A percentile compares a stretch with the other conserved stretches of the same genome.
phyloP scores from a whole-genome alignment of 2,888 invertebrate species.

The Drosophila limbata region DNA sequence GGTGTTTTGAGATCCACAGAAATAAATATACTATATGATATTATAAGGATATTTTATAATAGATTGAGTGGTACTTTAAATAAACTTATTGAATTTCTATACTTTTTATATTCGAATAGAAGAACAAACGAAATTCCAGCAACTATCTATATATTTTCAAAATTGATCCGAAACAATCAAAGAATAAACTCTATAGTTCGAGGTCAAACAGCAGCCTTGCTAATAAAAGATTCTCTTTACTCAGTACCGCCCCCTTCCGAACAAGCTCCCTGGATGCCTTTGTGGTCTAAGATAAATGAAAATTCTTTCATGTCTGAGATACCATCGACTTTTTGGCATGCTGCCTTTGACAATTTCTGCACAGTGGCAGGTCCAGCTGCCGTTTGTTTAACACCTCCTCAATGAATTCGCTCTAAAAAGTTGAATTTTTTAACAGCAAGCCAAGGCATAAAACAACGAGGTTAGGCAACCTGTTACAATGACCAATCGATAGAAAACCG shows the following conservation, averaged over 20 bases:
- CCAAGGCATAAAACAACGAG: constrained; percentile 12
- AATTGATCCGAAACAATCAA: neutral
- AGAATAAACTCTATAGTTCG: neutral
- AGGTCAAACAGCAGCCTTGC: constrained; percentile 28
- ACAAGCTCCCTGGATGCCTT: constrained; percentile 26
- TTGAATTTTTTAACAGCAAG: constrained; percentile 59
- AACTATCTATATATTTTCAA: neutral
- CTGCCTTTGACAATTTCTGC: constrained; percentile 51
- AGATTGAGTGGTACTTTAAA: too few relatives aligned
- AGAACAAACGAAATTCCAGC: neutral
- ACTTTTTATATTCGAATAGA: neutral
- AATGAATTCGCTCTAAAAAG: constrained; percentile 34
- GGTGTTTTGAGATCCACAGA: constrained; percentile 27
- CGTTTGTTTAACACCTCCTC: constrained; percentile 76
- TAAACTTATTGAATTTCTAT: neutral
- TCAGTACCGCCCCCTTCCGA: constrained; percentile 4
- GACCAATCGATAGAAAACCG: constrained; percentile 22
- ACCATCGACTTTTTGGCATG: constrained; percentile 14
- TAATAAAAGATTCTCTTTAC: constrained; percentile 21
- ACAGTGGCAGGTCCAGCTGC: constrained; percentile 69
- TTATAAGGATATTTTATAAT: too few relatives aligned
- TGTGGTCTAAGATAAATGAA: constrained; percentile 12
- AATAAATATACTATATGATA: neutral
- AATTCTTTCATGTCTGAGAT: constrained; percentile 8
- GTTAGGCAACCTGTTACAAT: constrained; percentile 55